Percentiles rank a stretch among this genome's conserved stretches.
phyloP scores from a whole-genome alignment of 2,888 invertebrate genomes.

The Electrophaes corylata region DNA sequence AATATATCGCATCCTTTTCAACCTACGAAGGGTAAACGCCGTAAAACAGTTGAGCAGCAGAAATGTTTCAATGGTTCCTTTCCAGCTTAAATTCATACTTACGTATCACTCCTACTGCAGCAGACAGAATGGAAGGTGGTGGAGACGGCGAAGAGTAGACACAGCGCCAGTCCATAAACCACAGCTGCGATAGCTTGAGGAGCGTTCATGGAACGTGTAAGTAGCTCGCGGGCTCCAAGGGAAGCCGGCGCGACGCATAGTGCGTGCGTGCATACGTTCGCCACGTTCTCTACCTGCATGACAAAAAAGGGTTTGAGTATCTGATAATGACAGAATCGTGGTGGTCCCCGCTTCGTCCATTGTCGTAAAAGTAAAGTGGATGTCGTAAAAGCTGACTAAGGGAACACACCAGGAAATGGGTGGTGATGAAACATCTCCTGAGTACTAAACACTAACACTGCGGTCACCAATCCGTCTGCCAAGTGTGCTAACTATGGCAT shows the following conservation, averaged over 20 bases:
- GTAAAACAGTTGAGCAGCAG: not conserved
- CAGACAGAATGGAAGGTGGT: conserved; percentile 96
- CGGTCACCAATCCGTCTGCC: no score
- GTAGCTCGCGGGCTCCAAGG: conserved; percentile 89
- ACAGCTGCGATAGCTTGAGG: conserved; percentile 92
- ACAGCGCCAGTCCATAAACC: conserved; percentile 93
- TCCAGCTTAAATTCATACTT: conserved; percentile 46
- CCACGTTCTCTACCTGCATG: conserved; percentile 91
- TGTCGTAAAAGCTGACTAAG: no score
- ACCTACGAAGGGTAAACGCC: no score
- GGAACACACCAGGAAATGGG: no score
- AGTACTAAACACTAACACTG: no score
- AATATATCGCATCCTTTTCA: no score
- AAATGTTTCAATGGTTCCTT: not conserved
- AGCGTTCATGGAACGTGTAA: conserved; percentile 88
- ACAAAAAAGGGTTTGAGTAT: not conserved
- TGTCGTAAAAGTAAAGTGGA: no score
- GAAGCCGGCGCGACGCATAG: conserved; percentile 94
- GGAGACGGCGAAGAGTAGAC: conserved; percentile 93
- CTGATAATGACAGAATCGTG: not conserved
- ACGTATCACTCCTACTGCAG: conserved; percentile 85
- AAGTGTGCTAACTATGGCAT: no score
- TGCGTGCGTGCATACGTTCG: conserved; percentile 96
- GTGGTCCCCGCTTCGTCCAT: no score
- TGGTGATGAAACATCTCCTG: no score